phyloP scores from a whole-genome alignment of 2,888 invertebrate genomes.

The Eretmocerus hayati region DNA sequence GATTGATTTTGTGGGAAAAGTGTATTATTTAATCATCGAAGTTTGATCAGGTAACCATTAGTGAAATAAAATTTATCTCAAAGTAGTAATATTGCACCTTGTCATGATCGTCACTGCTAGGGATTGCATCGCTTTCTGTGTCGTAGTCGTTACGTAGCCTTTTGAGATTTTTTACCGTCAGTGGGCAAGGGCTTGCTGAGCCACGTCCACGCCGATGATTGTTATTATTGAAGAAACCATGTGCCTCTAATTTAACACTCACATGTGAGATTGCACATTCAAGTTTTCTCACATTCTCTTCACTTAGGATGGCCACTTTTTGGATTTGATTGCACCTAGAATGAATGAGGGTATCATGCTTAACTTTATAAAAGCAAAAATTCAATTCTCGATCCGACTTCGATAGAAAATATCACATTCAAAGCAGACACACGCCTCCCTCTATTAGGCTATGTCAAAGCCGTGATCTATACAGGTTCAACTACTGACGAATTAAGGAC shows the following conservation, averaged over 20 bases:
- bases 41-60: no score
- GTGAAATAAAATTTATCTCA: no score
- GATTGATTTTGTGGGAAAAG: no score
- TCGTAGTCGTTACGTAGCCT: constrained; percentile 50
- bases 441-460: no score
- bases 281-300: constrained; percentile 37
- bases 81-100: constrained; percentile 13
- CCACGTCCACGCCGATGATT: constrained; percentile 37
- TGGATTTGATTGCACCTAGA: constrained; percentile 38
- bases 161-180: constrained; percentile 47
- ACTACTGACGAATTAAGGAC: no score
- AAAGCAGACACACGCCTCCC: no score
- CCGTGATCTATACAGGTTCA: no score
- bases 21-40: not conserved
- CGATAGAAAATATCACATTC: no score
- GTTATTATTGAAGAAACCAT: constrained; percentile 36
- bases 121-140: constrained; percentile 47
- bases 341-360: no score
- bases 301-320: constrained; percentile 36
- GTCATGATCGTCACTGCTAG: constrained; percentile 40
- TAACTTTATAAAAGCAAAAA: no score
- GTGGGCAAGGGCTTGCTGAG: constrained; percentile 39
- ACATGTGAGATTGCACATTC: constrained; percentile 33
- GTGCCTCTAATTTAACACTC: constrained; percentile 33
- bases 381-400: no score